Evolutionary conservation across 1,140 invertebrate genomes (phyloP).

Genomic region (Muscidifurax raptorellus): DNA sequence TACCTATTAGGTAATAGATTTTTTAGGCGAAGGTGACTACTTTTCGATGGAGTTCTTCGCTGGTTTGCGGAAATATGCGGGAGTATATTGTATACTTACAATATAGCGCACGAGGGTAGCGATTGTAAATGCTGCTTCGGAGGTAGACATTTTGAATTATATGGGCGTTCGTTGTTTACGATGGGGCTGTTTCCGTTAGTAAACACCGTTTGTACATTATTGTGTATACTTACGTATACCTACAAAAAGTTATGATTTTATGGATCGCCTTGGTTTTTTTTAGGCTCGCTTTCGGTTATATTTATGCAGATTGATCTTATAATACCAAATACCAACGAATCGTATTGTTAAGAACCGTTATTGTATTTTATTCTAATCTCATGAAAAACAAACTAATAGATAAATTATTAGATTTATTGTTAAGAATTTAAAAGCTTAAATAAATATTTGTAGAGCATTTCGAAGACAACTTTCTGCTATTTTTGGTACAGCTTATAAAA

Average conservation of each 20-base stretch:
- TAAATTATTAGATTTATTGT: too few species aligned
- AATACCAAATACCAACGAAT: too few species aligned
- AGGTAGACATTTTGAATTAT: constrained; percentile 41
- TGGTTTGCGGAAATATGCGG: background rate
- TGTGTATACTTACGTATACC: background rate
- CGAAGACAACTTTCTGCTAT: too few species aligned
- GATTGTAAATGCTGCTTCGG: constrained; percentile 10
- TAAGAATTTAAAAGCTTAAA: too few species aligned
- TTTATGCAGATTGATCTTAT: too few species aligned
- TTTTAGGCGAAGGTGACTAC: background rate
- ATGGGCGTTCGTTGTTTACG: constrained; percentile 21
- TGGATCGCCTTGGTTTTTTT: too few species aligned
- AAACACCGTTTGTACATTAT: constrained; percentile 1
- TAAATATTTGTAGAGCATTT: too few species aligned
- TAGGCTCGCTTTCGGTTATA: too few species aligned
- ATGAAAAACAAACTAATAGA: too few species aligned
- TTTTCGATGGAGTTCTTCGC: background rate
- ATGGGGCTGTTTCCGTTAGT: background rate
- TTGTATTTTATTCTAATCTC: constrained; percentile 16
- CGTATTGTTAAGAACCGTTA: background rate
- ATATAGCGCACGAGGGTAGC: background rate
- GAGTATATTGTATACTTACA: too few species aligned
- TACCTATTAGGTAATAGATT: background rate
- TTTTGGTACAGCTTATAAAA: background rate
- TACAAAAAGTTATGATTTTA: too few species aligned